Percentiles rank a stretch among this genome's conserved stretches.
phyloP scores from a whole-genome alignment of 2,113 vertebrate genomes.

The Pitta sordida region DNA sequence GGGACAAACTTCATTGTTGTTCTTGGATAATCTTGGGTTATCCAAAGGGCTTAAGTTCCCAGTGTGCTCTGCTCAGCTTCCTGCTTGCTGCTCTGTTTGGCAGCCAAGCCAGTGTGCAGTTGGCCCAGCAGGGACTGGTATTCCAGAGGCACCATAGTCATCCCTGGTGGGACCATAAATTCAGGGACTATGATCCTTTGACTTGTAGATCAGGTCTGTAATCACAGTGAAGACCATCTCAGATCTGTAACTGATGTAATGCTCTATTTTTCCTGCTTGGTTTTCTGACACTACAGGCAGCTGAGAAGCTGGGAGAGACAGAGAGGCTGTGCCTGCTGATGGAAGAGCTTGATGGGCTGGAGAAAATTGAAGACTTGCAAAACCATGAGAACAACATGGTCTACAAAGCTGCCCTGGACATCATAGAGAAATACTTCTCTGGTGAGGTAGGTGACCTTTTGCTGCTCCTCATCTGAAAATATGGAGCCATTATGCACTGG shows the following conservation, averaged over 20 bases:
- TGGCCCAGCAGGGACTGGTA: neutral
- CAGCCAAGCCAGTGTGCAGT: neutral
- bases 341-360: slow-evolving; percentile 83
- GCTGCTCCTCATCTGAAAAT: neutral
- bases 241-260: neutral
- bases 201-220: neutral
- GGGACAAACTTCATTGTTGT: neutral
- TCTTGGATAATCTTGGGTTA: neutral
- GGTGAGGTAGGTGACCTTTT: slow-evolving; percentile 73
- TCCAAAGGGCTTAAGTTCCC: neutral
- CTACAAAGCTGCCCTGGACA: slow-evolving; percentile 73
- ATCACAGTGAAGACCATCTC: neutral
- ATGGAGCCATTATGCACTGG: neutral
- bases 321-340: slow-evolving; percentile 80
- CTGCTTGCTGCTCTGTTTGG: neutral
- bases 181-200: neutral
- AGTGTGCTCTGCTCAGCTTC: neutral
- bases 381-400: slow-evolving; percentile 81
- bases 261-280: neutral
- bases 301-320: slow-evolving; percentile 78
- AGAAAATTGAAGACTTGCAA: slow-evolving; percentile 85
- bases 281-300: slow-evolving; percentile 65
- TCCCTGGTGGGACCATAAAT: neutral
- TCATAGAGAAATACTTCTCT: slow-evolving; percentile 85
- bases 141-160: fast-evolving